phyloP scores from a whole-genome alignment of 92 coral and sea anemone genomes.

The Porites cylindrica region DNA sequence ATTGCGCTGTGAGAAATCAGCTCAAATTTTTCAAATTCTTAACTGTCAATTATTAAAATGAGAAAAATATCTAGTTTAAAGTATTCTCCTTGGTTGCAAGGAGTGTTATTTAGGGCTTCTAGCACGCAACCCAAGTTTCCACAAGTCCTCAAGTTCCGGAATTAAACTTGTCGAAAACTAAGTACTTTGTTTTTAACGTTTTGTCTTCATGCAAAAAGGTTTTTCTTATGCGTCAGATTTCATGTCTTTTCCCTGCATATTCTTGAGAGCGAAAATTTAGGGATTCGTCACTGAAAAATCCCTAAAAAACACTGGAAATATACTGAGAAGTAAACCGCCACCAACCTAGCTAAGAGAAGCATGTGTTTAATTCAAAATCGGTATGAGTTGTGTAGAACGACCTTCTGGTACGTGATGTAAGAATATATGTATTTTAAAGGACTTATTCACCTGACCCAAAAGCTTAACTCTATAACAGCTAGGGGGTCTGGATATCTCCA shows the following conservation, averaged over 20 bases:
- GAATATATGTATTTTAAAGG: neutral
- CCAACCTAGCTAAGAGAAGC: no score
- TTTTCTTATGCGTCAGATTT: no score
- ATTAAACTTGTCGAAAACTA: neutral
- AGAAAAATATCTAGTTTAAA: neutral
- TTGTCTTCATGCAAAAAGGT: no score
- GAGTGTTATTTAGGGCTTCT: neutral
- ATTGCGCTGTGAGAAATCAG: neutral
- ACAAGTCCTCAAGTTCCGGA: neutral
- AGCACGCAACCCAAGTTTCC: neutral
- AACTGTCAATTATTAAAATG: neutral
- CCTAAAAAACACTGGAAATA: no score
- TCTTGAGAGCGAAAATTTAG: no score
- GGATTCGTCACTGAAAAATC: no score
- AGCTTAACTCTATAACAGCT: neutral
- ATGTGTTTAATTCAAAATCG: neutral
- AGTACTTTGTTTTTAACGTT: conserved; percentile 6
- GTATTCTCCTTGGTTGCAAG: neutral
- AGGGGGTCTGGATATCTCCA: conserved; percentile 27
- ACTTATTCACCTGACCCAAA: neutral
- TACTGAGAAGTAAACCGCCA: no score
- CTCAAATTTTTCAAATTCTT: neutral
- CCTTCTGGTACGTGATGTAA: conserved; percentile 7
- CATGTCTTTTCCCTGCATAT: no score
- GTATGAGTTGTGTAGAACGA: neutral